A percentile compares a stretch with the other conserved stretches of the same genome.
Evolutionary conservation across 92 coral and sea anemone genomes (phyloP).

Genomic region (Metridium senile): DNA sequence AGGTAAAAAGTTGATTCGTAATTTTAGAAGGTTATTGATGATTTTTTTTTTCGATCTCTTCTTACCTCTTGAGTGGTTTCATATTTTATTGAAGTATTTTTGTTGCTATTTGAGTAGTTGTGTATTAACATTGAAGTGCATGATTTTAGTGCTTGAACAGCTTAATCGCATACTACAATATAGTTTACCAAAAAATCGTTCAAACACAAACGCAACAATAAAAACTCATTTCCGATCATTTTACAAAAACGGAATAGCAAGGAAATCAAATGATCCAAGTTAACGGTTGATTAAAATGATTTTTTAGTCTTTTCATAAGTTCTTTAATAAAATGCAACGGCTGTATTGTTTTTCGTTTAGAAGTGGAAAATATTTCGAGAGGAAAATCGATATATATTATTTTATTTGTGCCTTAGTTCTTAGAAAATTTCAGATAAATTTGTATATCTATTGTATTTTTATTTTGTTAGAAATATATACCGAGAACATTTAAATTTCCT

Average conservation of each 20-base stretch:
- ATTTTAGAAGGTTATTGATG: no score
- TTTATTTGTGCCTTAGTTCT: neutral
- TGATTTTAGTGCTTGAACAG: no score
- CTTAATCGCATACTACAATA: neutral
- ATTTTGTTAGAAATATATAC: no score
- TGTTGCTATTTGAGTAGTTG: neutral
- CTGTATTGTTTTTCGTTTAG: neutral
- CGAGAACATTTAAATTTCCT: no score
- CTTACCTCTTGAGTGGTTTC: neutral
- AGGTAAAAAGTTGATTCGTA: no score
- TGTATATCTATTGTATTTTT: no score
- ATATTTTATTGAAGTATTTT: neutral
- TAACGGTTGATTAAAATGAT: neutral
- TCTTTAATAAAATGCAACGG: neutral
- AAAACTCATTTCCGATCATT: neutral
- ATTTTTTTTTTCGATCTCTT: neutral
- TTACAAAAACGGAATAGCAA: neutral
- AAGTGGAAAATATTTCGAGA: neutral
- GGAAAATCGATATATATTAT: no score
- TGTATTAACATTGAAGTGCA: no score
- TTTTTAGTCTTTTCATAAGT: neutral
- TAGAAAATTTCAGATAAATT: no score
- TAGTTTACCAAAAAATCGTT: neutral
- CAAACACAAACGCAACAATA: neutral
- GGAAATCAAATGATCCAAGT: neutral